Conservation (phyloP, 2,797 vertebrate genomes). For the Allobates femoralis region DNA sequence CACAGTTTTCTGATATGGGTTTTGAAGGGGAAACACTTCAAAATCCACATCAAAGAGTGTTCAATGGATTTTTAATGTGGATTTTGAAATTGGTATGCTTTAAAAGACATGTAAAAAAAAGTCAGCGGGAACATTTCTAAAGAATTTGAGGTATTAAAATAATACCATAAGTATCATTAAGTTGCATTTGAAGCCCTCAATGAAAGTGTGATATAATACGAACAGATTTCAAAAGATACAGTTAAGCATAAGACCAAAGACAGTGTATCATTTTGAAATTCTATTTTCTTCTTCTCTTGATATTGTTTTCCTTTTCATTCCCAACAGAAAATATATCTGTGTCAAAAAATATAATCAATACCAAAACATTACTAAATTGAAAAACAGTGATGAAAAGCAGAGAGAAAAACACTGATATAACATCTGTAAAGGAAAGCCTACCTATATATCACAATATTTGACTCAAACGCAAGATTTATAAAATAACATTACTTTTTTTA, state of each 20-base stretch:
- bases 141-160: too few relatives aligned
- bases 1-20: too few relatives aligned
- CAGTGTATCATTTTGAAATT: not conserved
- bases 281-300: slow-evolving; percentile 1
- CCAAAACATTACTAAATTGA: slow-evolving; percentile 45
- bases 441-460: slow-evolving; percentile 24
- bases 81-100: too few relatives aligned
- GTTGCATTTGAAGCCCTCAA: not conserved
- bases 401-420: slow-evolving; percentile 22
- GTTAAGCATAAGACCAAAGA: not conserved
- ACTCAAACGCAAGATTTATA: slow-evolving; percentile 23
- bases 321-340: slow-evolving; percentile 45
- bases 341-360: slow-evolving; percentile 56
- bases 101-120: too few relatives aligned
- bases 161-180: too few relatives aligned
- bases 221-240: not conserved
- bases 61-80: too few relatives aligned
- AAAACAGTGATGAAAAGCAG: slow-evolving; percentile 34
- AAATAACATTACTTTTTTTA: slow-evolving; percentile 41
- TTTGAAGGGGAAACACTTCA: too few relatives aligned
- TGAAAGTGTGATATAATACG: not conserved
- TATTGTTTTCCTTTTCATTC: not conserved
- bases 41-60: too few relatives aligned
- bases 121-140: too few relatives aligned
- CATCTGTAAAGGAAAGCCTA: slow-evolving; percentile 13